Evolutionary conservation across 1,140 invertebrate species (phyloP), one percentile per base, ranked within the genome.

Genomic region (Sitodiplosis mosellana): DNA sequence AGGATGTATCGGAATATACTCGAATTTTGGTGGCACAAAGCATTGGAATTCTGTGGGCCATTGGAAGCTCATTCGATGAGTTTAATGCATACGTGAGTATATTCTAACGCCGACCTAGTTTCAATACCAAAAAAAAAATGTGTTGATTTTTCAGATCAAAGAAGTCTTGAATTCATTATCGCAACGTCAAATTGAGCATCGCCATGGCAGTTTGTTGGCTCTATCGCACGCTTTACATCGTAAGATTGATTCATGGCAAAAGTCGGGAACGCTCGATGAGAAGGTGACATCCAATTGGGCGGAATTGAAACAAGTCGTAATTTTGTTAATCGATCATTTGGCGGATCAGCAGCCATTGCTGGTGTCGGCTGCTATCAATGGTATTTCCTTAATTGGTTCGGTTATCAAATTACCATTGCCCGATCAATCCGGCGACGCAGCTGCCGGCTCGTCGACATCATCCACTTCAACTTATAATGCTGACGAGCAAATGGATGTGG

Each of bases 351-450:
- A 64, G 19, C 56, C 58, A 55, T 51, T 64, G 18, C 51, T 64
- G 2, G 55, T 61, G 6, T 61, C 60, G 5, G 62, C 61, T 2
- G 60, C 61, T 0, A 56, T 64, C 1, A 63, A 64, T 49, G 62
- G 61, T 49, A 53, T 61, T 22, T 64, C 61, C 14, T 60, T 64
- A 55, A 60, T 64, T 46, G 59, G 61, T 47, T 63, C 60, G 45
- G 50, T 53, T 14, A 58, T 58, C 2, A 49, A 59, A 46, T 59
- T 64, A 49, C 62, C 62, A 14, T 60, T 64, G 45, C 55, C 60
- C 5, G 53, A 43, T 17, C 8, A 7, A 41, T 33, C 20, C 21
- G 15, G 2, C 2, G 10, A 19, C 2, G 7, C 2, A 19, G 41
- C 2, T 18, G 41, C n/a, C 8, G 41, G 41, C 14, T 17, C n/a